These are phyloP conservation scores for Platorchestia sp. DNA, from an alignment of 1,140 invertebrate genomes.

Conservation along the genomic window DNA sequence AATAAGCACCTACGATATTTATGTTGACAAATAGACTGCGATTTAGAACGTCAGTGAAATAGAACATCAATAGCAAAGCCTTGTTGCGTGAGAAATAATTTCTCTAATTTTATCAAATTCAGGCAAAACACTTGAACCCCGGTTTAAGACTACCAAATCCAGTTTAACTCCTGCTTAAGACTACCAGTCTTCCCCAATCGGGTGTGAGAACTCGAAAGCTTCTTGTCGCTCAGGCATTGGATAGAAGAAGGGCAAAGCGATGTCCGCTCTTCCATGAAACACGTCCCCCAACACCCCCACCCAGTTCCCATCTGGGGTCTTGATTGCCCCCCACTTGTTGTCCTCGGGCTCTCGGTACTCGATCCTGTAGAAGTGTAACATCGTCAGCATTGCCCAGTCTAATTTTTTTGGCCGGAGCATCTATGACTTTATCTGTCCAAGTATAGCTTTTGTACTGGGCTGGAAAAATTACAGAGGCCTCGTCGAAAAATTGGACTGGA, in stretches of 20 bases:
- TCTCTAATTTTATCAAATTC: too few relatives aligned
- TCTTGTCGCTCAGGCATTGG: not conserved
- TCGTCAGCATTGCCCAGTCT: not conserved
- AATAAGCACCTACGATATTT: too few relatives aligned
- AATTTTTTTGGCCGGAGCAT: not conserved
- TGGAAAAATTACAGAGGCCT: too few relatives aligned
- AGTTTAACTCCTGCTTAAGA: not conserved
- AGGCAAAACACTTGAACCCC: too few relatives aligned
- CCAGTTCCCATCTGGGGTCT: not conserved
- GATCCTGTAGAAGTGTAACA: not conserved
- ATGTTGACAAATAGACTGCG: too few relatives aligned
- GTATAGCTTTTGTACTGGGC: too few relatives aligned
- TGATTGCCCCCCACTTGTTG: not conserved
- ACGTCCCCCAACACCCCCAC: constrained; percentile 22
- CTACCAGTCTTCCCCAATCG: constrained; percentile 24
- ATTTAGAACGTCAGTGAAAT: too few relatives aligned
- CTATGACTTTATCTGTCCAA: too few relatives aligned
- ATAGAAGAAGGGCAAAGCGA: constrained; percentile 4
- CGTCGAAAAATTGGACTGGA: too few relatives aligned
- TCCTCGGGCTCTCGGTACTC: not conserved
- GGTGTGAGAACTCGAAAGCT: not conserved
- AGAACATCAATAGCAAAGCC: too few relatives aligned
- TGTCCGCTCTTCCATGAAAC: not conserved
- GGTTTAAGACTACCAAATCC: too few relatives aligned
- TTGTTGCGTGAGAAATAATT: too few relatives aligned